These are phyloP conservation scores for Pseudorhombus dupliciocellatus DNA, from an alignment of 2,113 vertebrate genomes.

Conservation along the genomic window DNA sequence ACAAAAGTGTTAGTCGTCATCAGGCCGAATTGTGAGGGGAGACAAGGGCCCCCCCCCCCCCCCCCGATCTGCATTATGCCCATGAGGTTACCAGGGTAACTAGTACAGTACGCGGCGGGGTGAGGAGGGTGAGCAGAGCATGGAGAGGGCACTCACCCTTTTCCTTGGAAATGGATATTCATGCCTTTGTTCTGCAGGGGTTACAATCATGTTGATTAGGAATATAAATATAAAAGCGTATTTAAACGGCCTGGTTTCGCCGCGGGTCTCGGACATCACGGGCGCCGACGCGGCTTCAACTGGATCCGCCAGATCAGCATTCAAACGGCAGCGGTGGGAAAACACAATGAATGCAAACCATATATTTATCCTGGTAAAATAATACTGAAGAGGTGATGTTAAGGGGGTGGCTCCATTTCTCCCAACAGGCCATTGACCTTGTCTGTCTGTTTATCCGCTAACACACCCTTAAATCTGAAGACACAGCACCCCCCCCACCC, in stretches of 20 bases:
- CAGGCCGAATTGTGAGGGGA: conserved; percentile 77
- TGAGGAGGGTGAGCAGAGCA: conserved; percentile 62
- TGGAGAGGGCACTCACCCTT: conserved; percentile 71
- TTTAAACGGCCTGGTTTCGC: conserved; percentile 57
- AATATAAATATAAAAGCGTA: conserved; percentile 20
- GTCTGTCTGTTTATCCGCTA: conserved; percentile 1
- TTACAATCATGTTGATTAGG: conserved; percentile 75
- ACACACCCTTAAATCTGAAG: not conserved
- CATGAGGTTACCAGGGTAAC: conserved; percentile 82
- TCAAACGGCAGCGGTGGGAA: conserved; percentile 36
- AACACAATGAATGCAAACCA: conserved; percentile 2
- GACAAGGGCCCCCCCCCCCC: conserved; percentile 75
- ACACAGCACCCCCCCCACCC: not conserved
- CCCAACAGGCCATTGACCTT: not conserved
- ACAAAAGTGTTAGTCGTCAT: conserved; percentile 82
- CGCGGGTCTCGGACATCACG: conserved; percentile 36
- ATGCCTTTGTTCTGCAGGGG: conserved; percentile 73
- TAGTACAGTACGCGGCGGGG: conserved; percentile 73
- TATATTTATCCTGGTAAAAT: conserved; percentile 6
- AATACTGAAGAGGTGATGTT: not conserved
- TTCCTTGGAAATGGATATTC: conserved; percentile 83
- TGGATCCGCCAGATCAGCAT: conserved; percentile 49
- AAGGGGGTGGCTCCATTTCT: not conserved
- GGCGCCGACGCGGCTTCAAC: conserved; percentile 42
- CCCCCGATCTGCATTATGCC: conserved; percentile 81